These are phyloP conservation scores for Pomacea canaliculata DNA, from an alignment of 2,888 invertebrate genomes.

Conservation along the genomic window DNA sequence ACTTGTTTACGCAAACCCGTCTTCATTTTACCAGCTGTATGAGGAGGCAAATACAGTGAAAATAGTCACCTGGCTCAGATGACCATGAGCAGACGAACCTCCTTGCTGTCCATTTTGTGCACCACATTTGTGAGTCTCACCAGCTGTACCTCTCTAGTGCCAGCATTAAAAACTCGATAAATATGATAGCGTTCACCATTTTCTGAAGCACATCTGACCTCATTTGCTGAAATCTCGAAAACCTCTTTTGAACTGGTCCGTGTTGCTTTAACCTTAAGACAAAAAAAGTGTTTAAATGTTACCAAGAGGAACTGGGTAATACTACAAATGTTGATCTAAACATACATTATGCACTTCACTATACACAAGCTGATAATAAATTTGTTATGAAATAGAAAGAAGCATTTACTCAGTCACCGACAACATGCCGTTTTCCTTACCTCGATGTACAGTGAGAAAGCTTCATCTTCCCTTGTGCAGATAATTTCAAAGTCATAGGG, in stretches of 20 bases:
- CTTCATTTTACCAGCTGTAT: too few species aligned
- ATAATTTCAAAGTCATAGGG: constrained; percentile 64
- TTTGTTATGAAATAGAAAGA: too few species aligned
- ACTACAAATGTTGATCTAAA: neutral
- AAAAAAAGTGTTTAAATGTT: neutral
- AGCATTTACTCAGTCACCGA: too few species aligned
- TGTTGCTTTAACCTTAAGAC: constrained; percentile 56
- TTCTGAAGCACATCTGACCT: constrained; percentile 61
- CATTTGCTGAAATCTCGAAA: constrained; percentile 63
- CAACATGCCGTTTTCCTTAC: neutral
- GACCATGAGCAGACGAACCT: constrained; percentile 57
- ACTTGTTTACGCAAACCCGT: too few species aligned
- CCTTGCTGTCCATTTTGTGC: constrained; percentile 50
- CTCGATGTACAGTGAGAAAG: constrained; percentile 40
- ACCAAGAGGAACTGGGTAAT: too few species aligned
- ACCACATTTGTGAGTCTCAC: constrained; percentile 59
- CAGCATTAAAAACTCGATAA: constrained; percentile 64
- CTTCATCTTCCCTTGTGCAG: constrained; percentile 32
- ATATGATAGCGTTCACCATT: constrained; percentile 57
- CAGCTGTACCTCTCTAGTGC: constrained; percentile 49
- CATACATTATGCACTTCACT: neutral
- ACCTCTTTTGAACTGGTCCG: constrained; percentile 54
- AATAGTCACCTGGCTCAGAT: constrained; percentile 33
- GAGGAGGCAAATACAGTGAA: too few species aligned
- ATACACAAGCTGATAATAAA: neutral